These are phyloP conservation scores for Stichopus chloronotus DNA, from an alignment of 35 echinoderm and acorn worm species.

Conservation along the genomic window DNA sequence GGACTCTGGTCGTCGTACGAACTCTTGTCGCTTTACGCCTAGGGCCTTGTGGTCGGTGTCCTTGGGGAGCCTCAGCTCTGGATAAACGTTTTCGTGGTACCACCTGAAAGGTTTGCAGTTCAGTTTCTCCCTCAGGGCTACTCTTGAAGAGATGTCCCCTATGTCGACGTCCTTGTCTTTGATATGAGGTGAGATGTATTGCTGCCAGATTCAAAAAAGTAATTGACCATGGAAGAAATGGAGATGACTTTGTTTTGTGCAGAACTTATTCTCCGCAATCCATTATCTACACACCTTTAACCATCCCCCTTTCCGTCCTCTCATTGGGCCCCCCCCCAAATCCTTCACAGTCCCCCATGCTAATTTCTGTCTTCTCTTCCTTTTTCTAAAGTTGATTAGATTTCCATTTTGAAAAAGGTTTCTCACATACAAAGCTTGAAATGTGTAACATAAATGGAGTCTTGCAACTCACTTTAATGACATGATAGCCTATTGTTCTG, in stretches of 20 bases:
- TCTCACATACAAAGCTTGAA: no score
- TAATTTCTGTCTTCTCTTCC: no score
- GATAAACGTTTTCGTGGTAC: constrained; percentile 93
- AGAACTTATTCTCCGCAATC: neutral
- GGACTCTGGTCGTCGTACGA: neutral
- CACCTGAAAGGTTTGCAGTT: constrained; percentile 93
- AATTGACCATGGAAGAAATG: neutral
- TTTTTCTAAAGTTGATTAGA: no score
- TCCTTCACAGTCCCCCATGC: no score
- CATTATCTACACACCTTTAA: no score
- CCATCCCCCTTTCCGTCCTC: no score
- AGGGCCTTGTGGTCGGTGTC: neutral
- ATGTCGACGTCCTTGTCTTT: constrained; percentile 53
- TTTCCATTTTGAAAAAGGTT: no score
- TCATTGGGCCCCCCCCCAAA: no score
- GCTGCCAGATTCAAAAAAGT: neutral
- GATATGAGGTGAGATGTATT: constrained; percentile 27
- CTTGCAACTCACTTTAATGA: no score
- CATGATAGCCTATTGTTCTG: no score
- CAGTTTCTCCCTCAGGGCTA: constrained; percentile 73
- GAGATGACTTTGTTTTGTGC: neutral
- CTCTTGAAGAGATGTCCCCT: constrained; percentile 78
- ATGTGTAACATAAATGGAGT: no score
- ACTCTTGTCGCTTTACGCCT: neutral
- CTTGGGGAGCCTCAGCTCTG: constrained; percentile 83